Conservation (phyloP, 2,113 vertebrate species). For the Lota lota region DNA sequence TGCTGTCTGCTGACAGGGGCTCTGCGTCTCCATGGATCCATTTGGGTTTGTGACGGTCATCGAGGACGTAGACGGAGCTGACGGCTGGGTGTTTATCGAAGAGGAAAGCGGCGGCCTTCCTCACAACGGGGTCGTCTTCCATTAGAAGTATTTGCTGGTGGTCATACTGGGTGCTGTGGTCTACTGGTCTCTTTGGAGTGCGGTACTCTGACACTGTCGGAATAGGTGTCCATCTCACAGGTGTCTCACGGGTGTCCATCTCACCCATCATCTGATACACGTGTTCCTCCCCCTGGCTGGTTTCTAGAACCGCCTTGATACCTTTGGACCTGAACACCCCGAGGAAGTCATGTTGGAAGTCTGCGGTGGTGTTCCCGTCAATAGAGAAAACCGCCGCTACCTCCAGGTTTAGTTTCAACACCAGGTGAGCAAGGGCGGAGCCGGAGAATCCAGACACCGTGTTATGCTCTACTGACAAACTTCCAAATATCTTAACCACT, state of each 20-base stretch:
- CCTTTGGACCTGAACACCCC: constrained; percentile 8
- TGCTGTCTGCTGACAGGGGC: constrained; percentile 40
- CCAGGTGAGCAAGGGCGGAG: constrained; percentile 29
- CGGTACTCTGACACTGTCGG: constrained; percentile 10
- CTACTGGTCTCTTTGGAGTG: constrained; percentile 18
- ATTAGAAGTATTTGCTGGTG: constrained; percentile 44
- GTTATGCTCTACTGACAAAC: constrained; percentile 24
- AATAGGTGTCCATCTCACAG: no score
- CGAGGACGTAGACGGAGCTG: constrained; percentile 37
- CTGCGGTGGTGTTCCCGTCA: constrained; percentile 28
- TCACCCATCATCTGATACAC: constrained; percentile 31
- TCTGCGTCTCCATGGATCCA: constrained; percentile 23
- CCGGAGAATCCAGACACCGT: constrained; percentile 37
- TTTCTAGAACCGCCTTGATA: constrained; percentile 41
- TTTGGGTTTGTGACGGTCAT: constrained; percentile 27
- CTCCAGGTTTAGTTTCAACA: constrained; percentile 23
- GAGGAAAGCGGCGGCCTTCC: constrained; percentile 21
- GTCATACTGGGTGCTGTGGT: constrained; percentile 44
- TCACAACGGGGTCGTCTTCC: constrained; percentile 21
- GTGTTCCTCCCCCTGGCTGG: constrained; percentile 6
- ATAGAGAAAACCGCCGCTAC: constrained; percentile 30
- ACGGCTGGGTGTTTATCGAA: constrained; percentile 26
- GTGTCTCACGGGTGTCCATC: no score
- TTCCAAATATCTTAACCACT: constrained; percentile 38
- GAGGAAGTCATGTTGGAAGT: constrained; percentile 35